Base-by-base conservation (phyloP, 1,140 invertebrate species). In the Atta colombica region DNA sequence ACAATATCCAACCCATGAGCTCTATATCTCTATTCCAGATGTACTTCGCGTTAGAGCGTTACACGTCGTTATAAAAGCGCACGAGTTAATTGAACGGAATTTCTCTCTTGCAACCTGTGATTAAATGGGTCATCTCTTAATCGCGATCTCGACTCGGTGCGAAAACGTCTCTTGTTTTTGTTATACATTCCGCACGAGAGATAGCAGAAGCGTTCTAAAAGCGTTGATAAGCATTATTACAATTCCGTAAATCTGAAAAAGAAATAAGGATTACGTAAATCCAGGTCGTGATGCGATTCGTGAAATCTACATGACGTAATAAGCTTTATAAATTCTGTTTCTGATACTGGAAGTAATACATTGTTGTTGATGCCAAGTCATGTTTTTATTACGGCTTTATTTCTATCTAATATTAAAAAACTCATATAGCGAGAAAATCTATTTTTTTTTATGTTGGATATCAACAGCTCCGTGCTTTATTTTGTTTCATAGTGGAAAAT, bases 121-220 rank as follows among this genome's bases (percentile, higher is more conserved):
- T 71, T 71, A 69, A 81, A 66, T 51, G 61, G 25, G 39, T 81
- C 77, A 71, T 71, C 77, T 55, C 65, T 81, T 80, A 80, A 80
- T 80, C 77, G 77, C n/a, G 45, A 69, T 69, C 77, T 12, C 16
- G 63, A 69, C 63, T 66, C 60, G 25, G 14, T n/a, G 45, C n/a
- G 45, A 69, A 53, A 66, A 69, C 31, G 66, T 80, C 63, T 80
- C 45, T 69, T 55, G 77, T 80, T 53, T 53, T 55, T 55, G 45
- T 69, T 35, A n/a, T 6, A 12, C 31, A 51, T 80, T 69, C 66
- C 14, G 63, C 39, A 14, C 31, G 65, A 39, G 65, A n/a, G 51
- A 39, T 21, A 4, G 77, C 77, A 18, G 65, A 28, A 25, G 21
- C 63, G 65, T 69, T 81, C 28, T 58, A 55, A 69, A 81, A 55